Evolutionary conservation across 2,888 invertebrate species (phyloP).

Genomic region (Pseudococcus jackbeardsleyi): DNA sequence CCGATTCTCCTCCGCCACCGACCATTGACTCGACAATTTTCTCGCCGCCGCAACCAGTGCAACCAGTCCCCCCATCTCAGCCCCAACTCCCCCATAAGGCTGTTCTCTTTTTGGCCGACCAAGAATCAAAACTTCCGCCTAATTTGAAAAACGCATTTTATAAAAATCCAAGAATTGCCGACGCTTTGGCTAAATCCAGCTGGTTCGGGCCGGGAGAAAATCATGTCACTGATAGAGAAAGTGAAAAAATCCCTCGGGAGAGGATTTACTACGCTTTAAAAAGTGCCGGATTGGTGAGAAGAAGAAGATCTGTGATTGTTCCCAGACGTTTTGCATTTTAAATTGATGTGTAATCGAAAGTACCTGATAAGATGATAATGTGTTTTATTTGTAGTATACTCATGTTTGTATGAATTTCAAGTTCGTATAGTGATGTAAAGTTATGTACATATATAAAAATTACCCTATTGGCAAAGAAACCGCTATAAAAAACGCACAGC

Average conservation of each 20-base stretch:
- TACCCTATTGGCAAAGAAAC: too few relatives aligned
- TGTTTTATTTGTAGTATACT: neutral
- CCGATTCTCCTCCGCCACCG: neutral
- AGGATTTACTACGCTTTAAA: slow-evolving; percentile 82
- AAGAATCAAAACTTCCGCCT: slow-evolving; percentile 80
- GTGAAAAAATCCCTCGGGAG: slow-evolving; percentile 84
- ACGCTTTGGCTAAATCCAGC: slow-evolving; percentile 82
- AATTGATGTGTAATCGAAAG: neutral
- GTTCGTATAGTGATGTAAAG: neutral
- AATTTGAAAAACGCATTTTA: slow-evolving; percentile 81
- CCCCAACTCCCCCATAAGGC: slow-evolving; percentile 52
- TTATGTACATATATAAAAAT: neutral
- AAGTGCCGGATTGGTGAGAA: slow-evolving; percentile 76
- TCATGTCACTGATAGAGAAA: slow-evolving; percentile 80
- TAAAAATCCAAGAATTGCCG: slow-evolving; percentile 81
- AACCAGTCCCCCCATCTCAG: neutral
- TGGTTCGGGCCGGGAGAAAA: slow-evolving; percentile 72
- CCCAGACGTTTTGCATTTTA: slow-evolving; percentile 20
- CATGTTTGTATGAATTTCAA: neutral
- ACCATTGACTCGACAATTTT: neutral
- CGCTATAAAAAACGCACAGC: too few relatives aligned
- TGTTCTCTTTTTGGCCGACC: slow-evolving; percentile 68
- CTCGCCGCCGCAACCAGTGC: neutral
- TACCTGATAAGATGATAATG: neutral
- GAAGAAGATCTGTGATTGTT: slow-evolving; percentile 54